Conservation (phyloP, 1,140 invertebrate species). For the Drosophila athabasca region DNA sequence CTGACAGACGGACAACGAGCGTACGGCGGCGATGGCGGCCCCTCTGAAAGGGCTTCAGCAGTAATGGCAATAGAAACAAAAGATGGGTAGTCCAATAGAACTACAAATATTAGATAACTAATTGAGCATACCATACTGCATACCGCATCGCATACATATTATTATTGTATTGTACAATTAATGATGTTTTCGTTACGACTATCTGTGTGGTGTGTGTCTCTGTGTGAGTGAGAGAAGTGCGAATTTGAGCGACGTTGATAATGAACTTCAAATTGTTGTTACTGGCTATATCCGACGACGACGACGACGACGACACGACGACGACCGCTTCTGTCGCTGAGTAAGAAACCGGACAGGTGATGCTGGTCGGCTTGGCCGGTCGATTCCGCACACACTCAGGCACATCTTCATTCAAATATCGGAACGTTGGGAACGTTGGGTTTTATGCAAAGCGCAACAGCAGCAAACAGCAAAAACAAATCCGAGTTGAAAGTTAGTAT, state of each 20-base stretch:
- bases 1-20: constrained; percentile 51
- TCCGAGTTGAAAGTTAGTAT: constrained; percentile 62
- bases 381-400: constrained; percentile 18
- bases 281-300: constrained; percentile 9
- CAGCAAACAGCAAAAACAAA: constrained; percentile 35
- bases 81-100: constrained; percentile 42
- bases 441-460: constrained; percentile 73
- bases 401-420: constrained; percentile 74
- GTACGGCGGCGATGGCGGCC: constrained; percentile 9
- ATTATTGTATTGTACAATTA: constrained; percentile 35
- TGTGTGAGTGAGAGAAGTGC: constrained; percentile 60
- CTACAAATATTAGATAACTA: constrained; percentile 77
- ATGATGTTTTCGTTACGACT: constrained; percentile 52
- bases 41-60: constrained; percentile 31
- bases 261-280: constrained; percentile 66
- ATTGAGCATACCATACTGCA: constrained; percentile 49
- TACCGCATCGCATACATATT: constrained; percentile 41
- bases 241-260: constrained; percentile 68
- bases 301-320: not conserved
- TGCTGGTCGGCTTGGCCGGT: constrained; percentile 5
- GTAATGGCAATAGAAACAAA: constrained; percentile 25
- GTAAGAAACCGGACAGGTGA: constrained; percentile 77
- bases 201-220: not conserved
- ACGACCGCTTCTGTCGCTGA: constrained; percentile 50
- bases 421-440: constrained; percentile 16